These are phyloP conservation scores for Syngnathus floridae DNA, from an alignment of 2,113 vertebrate genomes.

Conservation along the genomic window DNA sequence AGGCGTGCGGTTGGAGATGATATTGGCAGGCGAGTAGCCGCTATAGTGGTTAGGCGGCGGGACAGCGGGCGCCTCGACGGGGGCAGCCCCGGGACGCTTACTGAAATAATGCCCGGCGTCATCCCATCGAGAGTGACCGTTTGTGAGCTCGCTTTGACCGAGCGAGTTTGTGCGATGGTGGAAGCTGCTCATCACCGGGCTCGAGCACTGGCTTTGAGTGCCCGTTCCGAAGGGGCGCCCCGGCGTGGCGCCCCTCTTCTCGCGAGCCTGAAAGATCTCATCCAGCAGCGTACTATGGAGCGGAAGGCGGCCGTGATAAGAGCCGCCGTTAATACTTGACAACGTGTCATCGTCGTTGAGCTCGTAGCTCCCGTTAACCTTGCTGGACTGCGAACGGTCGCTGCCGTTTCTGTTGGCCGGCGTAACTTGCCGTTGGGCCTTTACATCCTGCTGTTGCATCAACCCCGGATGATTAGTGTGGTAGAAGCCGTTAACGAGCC, in stretches of 20 bases:
- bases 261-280: conserved; percentile 72
- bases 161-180: conserved; percentile 74
- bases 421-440: conserved; percentile 30
- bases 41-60: conserved; percentile 38
- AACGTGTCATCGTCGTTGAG: conserved; percentile 69
- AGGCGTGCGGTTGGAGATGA: conserved; percentile 45
- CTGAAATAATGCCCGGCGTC: conserved; percentile 54
- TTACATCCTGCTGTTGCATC: conserved; percentile 33
- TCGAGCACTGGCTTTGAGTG: conserved; percentile 77
- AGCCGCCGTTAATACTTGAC: conserved; percentile 36
- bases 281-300: conserved; percentile 86
- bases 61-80: conserved; percentile 13
- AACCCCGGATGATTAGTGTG: conserved; percentile 67
- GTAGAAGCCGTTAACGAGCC: conserved; percentile 61
- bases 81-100: conserved; percentile 30
- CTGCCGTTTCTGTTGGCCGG: conserved; percentile 48
- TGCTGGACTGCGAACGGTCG: conserved; percentile 70
- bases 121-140: conserved; percentile 57
- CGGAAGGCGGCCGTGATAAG: conserved; percentile 64
- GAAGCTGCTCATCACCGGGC: conserved; percentile 74
- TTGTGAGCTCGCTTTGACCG: conserved; percentile 70
- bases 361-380: conserved; percentile 68
- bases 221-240: conserved; percentile 51
- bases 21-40: conserved; percentile 67
- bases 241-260: conserved; percentile 60